A percentile compares a stretch with the other conserved stretches of the same genome.
Evolutionary conservation across 1,140 invertebrate genomes (phyloP).

Genomic region (Drosophila obscura): DNA sequence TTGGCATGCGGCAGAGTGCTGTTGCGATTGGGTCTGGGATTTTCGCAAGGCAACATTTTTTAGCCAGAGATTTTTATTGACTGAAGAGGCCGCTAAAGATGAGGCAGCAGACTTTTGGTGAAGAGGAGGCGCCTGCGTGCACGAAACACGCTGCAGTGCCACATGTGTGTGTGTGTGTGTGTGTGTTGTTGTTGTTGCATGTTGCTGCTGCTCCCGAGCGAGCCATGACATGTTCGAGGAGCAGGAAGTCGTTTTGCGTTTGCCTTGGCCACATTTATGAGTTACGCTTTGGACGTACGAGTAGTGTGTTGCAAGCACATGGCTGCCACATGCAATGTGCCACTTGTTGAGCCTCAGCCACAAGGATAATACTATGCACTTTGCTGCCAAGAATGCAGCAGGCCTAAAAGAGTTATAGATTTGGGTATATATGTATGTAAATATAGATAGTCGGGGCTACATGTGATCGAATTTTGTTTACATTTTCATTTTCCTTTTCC

Average conservation of each 20-base stretch:
- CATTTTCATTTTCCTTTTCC: neutral
- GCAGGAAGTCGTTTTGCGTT: slow-evolving; percentile 79
- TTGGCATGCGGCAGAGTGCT: slow-evolving; percentile 66
- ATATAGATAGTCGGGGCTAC: no score
- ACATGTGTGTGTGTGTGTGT: slow-evolving; percentile 28
- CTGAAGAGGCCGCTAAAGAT: slow-evolving; percentile 70
- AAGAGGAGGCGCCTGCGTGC: slow-evolving; percentile 78
- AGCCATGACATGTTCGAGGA: slow-evolving; percentile 76
- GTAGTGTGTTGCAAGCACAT: slow-evolving; percentile 59
- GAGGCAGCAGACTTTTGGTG: slow-evolving; percentile 44
- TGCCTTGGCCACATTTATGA: slow-evolving; percentile 73
- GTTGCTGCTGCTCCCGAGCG: slow-evolving; percentile 29
- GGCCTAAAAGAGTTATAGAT: neutral
- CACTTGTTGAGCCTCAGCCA: slow-evolving; percentile 34
- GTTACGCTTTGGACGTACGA: slow-evolving; percentile 57
- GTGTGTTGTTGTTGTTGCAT: slow-evolving; percentile 53
- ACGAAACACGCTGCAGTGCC: slow-evolving; percentile 66
- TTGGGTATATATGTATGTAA: no score
- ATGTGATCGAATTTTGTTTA: no score
- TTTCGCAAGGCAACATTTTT: slow-evolving; percentile 67
- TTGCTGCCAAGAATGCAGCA: neutral
- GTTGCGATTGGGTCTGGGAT: slow-evolving; percentile 30
- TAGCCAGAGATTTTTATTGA: slow-evolving; percentile 72
- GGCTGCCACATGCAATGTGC: slow-evolving; percentile 55
- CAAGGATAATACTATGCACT: slow-evolving; percentile 25